Base-by-base conservation (phyloP, 2,797 vertebrate genomes). In the Mionectes olivaceus region DNA sequence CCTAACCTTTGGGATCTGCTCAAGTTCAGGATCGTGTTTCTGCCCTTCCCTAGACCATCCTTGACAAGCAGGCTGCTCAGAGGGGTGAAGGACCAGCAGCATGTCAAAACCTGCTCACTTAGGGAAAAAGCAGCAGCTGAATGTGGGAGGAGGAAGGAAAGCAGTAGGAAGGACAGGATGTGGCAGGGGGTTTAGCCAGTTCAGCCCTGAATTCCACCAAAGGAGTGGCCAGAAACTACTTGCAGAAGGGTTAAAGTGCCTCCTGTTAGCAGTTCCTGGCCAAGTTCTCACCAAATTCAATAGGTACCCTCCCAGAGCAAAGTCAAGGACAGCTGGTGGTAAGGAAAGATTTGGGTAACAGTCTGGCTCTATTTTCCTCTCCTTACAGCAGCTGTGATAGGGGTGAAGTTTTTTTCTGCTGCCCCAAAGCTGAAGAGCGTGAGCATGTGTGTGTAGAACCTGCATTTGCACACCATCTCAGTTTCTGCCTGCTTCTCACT, bases 401-500 rank as follows among this genome's bases (percentile, higher is more conserved):
- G 61, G 44, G 39, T 57, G 55, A 63, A 69, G 25, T 49, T 39
- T 78, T 61, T 37, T 56, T 46, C 46, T 82, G 52, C n/a, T 24
- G 28, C 50, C 78, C 73, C 64, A 60, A 77, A 84, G 57, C 41
- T 28, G 82, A 50, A 93, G 69, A 89, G n/a, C 3, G 3, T 7
- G 19, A 81, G 70, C 5, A 1, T 49, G 64, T 21, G 16, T 3
- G 4, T 37, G 53, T 55, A 83, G 91, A 95, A 97, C 88, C 80
- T 85, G 94, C 80, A 69, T 76, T 82, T 90, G 85, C 78, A 93
- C 79, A 93, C 13, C 35, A 80, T 74, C 91, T 96, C 55, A 63
- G 82, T 85, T 96, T 97, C 91, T 96, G 65, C 83, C 67, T 89
- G 89, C 88, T 92, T 94, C 88, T 95, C 80, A 70, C 94, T 93